Evolutionary conservation across 2,113 vertebrate species (phyloP).

Genomic region (Callithrix jacchus): DNA sequence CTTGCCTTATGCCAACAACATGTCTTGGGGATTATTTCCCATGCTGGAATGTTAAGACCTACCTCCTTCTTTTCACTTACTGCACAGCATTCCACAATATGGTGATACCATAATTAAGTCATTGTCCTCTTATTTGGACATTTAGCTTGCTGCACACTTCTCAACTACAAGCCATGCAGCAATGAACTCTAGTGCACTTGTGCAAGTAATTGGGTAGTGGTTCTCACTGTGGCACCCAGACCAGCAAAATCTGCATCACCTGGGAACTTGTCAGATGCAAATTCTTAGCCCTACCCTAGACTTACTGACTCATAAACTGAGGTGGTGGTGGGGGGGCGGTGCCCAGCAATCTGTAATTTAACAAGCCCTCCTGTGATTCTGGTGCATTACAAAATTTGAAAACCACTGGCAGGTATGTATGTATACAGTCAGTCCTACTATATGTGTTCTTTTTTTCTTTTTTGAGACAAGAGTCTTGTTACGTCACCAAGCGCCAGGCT

Average conservation of each 20-base stretch:
- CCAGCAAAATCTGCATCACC: neutral
- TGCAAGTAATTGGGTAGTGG: neutral
- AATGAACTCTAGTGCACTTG: neutral
- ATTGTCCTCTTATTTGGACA: neutral
- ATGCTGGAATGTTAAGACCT: neutral
- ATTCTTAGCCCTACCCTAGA: neutral
- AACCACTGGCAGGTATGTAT: neutral
- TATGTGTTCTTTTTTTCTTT: too few species aligned
- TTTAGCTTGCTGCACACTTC: neutral
- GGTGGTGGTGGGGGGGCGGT: neutral
- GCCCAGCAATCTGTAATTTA: neutral
- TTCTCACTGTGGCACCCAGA: neutral
- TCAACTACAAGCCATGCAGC: neutral
- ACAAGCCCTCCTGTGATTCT: neutral
- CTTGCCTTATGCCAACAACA: conserved; percentile 21
- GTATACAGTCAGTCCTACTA: neutral
- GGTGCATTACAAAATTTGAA: neutral
- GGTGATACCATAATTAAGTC: neutral
- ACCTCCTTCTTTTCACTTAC: conserved; percentile 12
- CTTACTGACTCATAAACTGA: neutral
- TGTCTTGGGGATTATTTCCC: neutral
- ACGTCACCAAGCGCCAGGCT: too few species aligned
- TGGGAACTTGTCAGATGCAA: neutral
- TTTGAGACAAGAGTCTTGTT: too few species aligned
- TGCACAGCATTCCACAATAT: neutral